Base-by-base conservation (phyloP, 2,888 invertebrate species). In the Dione juno region DNA sequence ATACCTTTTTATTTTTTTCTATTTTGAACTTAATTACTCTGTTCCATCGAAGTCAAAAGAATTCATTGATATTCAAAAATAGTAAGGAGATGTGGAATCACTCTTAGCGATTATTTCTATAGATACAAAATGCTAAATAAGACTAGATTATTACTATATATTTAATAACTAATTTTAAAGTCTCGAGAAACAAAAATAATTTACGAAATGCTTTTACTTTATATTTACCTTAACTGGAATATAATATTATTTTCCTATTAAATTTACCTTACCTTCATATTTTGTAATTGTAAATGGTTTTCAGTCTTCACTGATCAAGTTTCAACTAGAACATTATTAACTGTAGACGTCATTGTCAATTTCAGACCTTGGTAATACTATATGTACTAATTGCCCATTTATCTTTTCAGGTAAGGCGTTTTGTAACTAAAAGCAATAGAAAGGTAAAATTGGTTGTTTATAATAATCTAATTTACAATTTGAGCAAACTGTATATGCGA, bases 351-450 rank as follows among this genome's bases (percentile, higher is more conserved):
- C 16, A 16, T 40, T 37, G 37, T 19, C 37, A 57, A 57, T 57
- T 16, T 16, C 57, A 57, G 37, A n/a, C 16, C 16, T 19, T 40
- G 11, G 45, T 45, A 45, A 28, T 61, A 45, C 45, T n/a, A 61
- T 61, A 61, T n/a, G 6, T 50, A 50, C 11, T 63, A 63, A 63
- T 50, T 37, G 16, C 7, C 8, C 3, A 8, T 64, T 50, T 64
- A 11, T 64, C 40, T 64, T 64, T 64, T 37, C 64, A 64, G 64
- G 64, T 64, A 64, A 64, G 64, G 48, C 9, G 50, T 45, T 43
- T 28, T 45, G n/a, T 57, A 16, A 2, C 16, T 11, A 57, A 13
- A 37, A 57, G 5, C 11, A 16, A 37, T 11, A 13, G 7, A 10
- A 61, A 61, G 59, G 59, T 61, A 61, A 61, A 21, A 28, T 21